Evolutionary conservation across 2,113 vertebrate species (phyloP), one percentile per base, ranked within the genome.

Genomic region (Labeo catla): DNA sequence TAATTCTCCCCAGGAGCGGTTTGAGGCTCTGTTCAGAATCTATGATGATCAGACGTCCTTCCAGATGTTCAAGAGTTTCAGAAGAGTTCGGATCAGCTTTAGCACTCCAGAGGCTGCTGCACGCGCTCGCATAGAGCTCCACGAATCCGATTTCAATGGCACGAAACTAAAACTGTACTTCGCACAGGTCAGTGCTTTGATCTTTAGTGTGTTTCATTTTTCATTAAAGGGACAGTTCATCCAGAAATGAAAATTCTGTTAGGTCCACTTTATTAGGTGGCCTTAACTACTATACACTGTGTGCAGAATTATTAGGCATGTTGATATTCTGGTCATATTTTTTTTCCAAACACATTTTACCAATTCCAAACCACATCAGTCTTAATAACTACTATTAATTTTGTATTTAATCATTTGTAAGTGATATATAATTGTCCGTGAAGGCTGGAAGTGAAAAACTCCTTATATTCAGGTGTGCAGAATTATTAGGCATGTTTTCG

Each of bases 21-120:
- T 99, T 8, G 96, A 99, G 93, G 96, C 96, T 0, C 95, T 99
- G 89, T 99, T 99, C 91, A 93, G 94, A 72, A 91, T 94, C 93
- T 99, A 99, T 0, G 97, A 99, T 1, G 95, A 97, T 34, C 97
- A 96, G 78, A 96, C 93, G 0, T 96, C 96, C 0, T 99, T 99
- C 95, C 98, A 99, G 95, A 93, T 97, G 91, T 99, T 99, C 86
- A 98, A 97, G 93, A 99, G 98, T 93, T 99, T 99, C 90, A 93
- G 96, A 88, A 96, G 98, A 94, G 96, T 99, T 72, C 93, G 97
- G 87, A 98, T 99, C 92, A 99, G 98, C 91, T 99, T 99, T 95
- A 96, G 96, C 93, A 98, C 95, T 28, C 96, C 98, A 0, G 98
- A 99, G 91, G 97, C 97, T 0, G 98, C 98, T 0, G 97, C 98